Percentiles rank a stretch among this genome's conserved stretches.
phyloP scores from a whole-genome alignment of 2,113 vertebrate genomes.

The Cochlearius cochlearius region DNA sequence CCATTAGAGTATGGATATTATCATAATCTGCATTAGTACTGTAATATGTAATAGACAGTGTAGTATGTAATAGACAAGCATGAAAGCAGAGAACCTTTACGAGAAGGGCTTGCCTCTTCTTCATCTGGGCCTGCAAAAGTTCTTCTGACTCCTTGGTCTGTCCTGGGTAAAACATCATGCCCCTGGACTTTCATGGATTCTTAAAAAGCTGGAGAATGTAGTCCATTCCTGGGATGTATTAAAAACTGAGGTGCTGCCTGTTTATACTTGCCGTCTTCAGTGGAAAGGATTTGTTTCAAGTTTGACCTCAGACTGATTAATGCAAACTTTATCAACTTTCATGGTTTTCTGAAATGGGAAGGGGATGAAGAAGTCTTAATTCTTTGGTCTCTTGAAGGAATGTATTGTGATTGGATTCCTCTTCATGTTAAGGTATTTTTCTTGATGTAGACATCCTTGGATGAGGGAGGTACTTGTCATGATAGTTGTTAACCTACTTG shows the following conservation, averaged over 20 bases:
- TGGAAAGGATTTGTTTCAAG: not conserved
- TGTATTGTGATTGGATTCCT: not conserved
- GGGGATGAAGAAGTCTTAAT: not conserved
- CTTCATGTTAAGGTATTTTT: not conserved
- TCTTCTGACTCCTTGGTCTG: not conserved
- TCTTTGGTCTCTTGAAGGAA: not conserved
- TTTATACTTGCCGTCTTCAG: not conserved
- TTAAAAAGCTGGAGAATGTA: not conserved
- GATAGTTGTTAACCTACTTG: not conserved
- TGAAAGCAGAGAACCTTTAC: not conserved
- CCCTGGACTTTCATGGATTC: not conserved
- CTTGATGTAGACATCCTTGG: not conserved
- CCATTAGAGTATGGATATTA: not conserved
- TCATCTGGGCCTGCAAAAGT: not conserved
- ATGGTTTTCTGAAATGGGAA: not conserved
- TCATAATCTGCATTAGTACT: not conserved
- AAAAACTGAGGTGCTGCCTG: not conserved
- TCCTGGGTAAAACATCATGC: not conserved
- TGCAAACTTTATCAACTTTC: not conserved
- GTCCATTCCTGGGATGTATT: not conserved
- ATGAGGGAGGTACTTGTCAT: not conserved
- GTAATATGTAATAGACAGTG: not conserved
- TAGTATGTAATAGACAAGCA: not conserved
- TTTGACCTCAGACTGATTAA: not conserved
- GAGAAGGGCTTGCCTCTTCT: not conserved